Base-by-base conservation (phyloP, 1,140 invertebrate genomes). In the Marisa cornuarietis region DNA sequence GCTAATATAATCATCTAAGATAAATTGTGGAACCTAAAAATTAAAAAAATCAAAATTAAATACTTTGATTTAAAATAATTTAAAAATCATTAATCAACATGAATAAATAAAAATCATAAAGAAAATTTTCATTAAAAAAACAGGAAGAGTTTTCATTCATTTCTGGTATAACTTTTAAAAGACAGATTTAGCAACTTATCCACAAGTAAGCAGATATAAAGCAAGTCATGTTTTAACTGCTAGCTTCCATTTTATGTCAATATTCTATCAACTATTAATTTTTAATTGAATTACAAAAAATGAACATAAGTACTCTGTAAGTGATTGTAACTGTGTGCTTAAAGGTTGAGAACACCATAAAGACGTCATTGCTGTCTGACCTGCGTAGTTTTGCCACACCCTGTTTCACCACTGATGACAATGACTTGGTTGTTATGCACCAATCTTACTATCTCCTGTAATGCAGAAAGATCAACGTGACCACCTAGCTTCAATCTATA, bases 1-100 rank as follows among this genome's bases (percentile, higher is more conserved):
- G 61, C 89, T 79, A 65, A 98, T 94, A 84, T 93, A 96, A 84
- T 95, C 92, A 89, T 98, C 96, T 26, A 98, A 88, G 82, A 98
- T 95, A 87, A 95, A 98, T 89, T 98, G 97, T 1, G 97, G 96
- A 31, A 98, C 87, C 89, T 91, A 69, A 24, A 73, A 79, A 81
- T n/a, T n/a, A 5, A 81, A 76, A 51, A 75, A 66, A 26, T 20
- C 18, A 66, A 42, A 16, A 18, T 49, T 22, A 63, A 72, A 26
- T 22, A 58, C 52, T 42, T 71, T 10, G 51, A 42, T 42, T 42
- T 42, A 42, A 42, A 42, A 42, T 42, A 42, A 42, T 42, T 0
- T 42, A 42, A 42, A n/a, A 42, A 42, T 42, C 31, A 42, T 4
- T 6, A 42, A 42, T 42, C 61, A 80, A 58, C 62, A 72, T 9